Conservation (phyloP, 2,888 invertebrate species). For the Lepidocyrtoides sp. region DNA sequence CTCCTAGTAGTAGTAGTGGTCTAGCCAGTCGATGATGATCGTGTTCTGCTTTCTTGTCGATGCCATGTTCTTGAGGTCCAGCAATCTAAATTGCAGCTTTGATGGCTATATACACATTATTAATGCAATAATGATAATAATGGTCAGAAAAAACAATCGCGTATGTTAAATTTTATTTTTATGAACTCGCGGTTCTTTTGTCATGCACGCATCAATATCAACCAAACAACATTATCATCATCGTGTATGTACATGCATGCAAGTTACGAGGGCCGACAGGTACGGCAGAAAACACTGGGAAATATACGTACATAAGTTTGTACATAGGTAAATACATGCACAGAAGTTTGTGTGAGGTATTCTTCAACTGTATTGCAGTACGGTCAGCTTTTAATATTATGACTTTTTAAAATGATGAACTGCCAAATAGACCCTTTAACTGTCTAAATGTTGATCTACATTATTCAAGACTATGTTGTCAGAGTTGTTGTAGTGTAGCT, state of each 20-base stretch:
- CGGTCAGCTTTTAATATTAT: background rate
- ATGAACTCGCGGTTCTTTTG: constrained; percentile 57
- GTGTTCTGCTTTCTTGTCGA: background rate
- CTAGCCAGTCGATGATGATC: background rate
- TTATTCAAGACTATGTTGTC: constrained; percentile 14
- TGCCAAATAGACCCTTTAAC: constrained; percentile 34
- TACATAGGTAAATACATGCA: too few species aligned
- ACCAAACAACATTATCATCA: constrained; percentile 39
- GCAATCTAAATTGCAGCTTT: constrained; percentile 61
- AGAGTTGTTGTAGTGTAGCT: too few species aligned
- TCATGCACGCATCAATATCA: constrained; percentile 69
- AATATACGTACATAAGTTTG: too few species aligned
- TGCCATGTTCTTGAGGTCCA: constrained; percentile 60
- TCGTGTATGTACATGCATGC: background rate
- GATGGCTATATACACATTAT: constrained; percentile 10
- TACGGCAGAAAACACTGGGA: too few species aligned
- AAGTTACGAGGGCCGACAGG: background rate
- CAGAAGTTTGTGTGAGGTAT: constrained; percentile 58
- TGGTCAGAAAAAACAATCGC: constrained; percentile 38
- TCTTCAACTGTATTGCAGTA: background rate
- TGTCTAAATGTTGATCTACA: constrained; percentile 30
- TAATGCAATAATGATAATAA: background rate
- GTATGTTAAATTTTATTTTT: constrained; percentile 54
- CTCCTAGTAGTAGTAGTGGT: background rate
- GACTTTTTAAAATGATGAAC: constrained; percentile 18